Base-by-base conservation (phyloP, 2,797 vertebrate genomes). In the Aselliscus stoliczkanus region DNA sequence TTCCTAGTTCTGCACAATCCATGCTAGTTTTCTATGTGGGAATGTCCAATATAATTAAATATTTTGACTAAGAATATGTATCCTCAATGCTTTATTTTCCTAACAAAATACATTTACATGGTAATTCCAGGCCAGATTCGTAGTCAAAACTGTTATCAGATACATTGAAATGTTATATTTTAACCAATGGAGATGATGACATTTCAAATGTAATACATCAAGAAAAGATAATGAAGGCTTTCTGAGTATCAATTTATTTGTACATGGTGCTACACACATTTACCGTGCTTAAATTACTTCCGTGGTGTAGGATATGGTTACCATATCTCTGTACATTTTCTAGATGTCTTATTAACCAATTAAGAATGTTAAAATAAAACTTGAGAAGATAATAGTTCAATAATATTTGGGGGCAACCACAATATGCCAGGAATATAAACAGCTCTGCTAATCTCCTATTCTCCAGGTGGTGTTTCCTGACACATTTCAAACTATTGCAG, bases 331-430 rank as follows among this genome's bases (percentile, higher is more conserved):
- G 8, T 69, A 60, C 62, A n/a, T 79, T 72, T 96, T 83, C 77
- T 67, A 70, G 81, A 80, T 96, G 90, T 96, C 23, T 85, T 96
- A 93, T 97, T 90, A 93, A 42, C 83, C 54, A 95, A 94, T 92
- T 85, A 93, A 83, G 44, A 95, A 79, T 87, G 47, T 81, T 84
- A 87, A 60, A 73, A 91, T 80, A 93, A 81, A 80, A 92, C 81
- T 23, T 2, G 23, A 87, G 92, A 87, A 44, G 50, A 56, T 72
- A 93, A 92, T 39, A 90, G 83, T 95, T 96, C 58, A 92, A 67
- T 87, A 82, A 39, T 75, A 96, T 50, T 77, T 77, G 15, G 58
- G 58, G 39, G 31, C 31, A 75, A 70, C 70, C 62, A 79, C 62
- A 60, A 50, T 62, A 89, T 37, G 79, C 64, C 95, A 94, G 50